Conservation (phyloP, 92 coral and sea anemone species). For the Paragorgia papillata region DNA sequence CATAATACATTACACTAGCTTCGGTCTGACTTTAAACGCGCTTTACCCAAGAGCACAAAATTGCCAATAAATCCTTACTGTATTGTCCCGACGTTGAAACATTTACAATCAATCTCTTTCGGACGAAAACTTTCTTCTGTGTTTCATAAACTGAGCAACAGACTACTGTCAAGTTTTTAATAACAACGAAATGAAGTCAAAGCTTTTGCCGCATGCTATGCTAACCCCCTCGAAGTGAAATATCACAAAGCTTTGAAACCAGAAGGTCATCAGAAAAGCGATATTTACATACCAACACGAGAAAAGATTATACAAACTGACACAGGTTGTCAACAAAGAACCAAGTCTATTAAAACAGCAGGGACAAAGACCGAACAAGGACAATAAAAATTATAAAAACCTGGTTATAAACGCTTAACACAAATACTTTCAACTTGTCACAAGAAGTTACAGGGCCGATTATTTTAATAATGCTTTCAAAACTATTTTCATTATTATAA, state of each 20-base stretch:
- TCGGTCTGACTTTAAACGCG: neutral
- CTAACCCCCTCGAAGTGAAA: neutral
- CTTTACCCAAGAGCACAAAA: neutral
- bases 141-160: neutral
- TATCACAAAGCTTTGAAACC: slow-evolving; percentile 3
- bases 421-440: no score
- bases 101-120: neutral
- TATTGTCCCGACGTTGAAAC: neutral
- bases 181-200: no score
- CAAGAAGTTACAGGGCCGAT: neutral
- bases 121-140: neutral
- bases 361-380: neutral
- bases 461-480: no score
- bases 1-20: neutral
- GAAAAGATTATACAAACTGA: slow-evolving; percentile 14
- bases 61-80: neutral
- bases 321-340: slow-evolving; percentile 3
- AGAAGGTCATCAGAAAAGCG: neutral
- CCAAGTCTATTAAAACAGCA: neutral
- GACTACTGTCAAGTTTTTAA: neutral
- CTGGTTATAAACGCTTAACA: no score
- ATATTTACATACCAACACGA: slow-evolving; percentile 35
- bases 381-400: neutral
- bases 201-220: neutral
- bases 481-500: no score